Base-by-base conservation (phyloP, 2,797 vertebrate species). In the Urophycis tenuis region DNA sequence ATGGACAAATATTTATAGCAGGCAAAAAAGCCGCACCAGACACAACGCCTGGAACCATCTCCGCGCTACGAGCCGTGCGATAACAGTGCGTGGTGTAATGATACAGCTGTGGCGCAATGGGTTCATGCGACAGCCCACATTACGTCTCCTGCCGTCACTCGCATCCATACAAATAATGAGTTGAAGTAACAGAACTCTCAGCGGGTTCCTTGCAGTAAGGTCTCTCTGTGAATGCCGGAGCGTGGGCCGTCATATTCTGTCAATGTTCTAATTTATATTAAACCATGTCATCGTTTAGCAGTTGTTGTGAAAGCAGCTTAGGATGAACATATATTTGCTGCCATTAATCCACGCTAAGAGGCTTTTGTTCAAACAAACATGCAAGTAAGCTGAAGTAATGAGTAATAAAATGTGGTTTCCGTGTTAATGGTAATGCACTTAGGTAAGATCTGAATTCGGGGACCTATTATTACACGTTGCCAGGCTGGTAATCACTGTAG, bases 191-290 rank as follows among this genome's bases (percentile, higher is more conserved):
- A 33, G 6, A 31, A 72, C 77, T 78, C 69, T 70, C 75, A 83
- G 83, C 80, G 77, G 75, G 80, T 67, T 67, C 60, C 11, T 67
- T 25, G 10, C 60, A 67, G 60, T 67, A 29, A 10, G 60, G 14
- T 64, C 25, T 29, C 2, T 12, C 25, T 67, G n/a, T 29, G 10
- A 29, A 29, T 29, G 25, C 2, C 25, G 60, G 60, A 64, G 25
- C 10, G 60, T 25, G 25, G 60, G 9, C n/a, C 9, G 25, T 29
- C n/a, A 29, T 67, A 67, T 67, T 67, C 60, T 29, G 25, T 29
- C 60, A 67, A 67, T 29, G 60, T 12, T 12, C 25, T 67, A 29
- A 67, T 67, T 25, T 67, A 11, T 29, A 67, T 67, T 29, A 12
- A 9, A 29, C 25, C 60, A 67, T 29, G 60, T 6, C 60, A 67